Evolutionary conservation across 2,888 invertebrate genomes (phyloP).

Genomic region (Cephus pulcher): DNA sequence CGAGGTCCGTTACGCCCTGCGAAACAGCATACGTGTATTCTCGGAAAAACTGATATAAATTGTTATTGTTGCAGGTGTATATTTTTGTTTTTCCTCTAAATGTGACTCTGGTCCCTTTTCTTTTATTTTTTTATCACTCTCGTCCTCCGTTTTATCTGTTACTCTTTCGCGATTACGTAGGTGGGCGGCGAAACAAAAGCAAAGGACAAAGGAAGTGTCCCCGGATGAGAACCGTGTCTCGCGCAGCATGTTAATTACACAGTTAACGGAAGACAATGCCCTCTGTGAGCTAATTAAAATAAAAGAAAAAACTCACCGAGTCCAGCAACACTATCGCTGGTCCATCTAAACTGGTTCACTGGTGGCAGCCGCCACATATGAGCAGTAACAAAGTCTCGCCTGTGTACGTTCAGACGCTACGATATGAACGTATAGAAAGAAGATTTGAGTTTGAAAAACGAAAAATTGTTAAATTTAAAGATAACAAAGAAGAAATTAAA

Average conservation of each 20-base stretch:
- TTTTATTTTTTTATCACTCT: too few species aligned
- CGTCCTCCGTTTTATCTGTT: too few species aligned
- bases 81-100: too few species aligned
- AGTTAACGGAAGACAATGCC: constrained; percentile 24
- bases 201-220: constrained; percentile 21
- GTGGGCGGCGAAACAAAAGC: constrained; percentile 11
- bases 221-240: constrained; percentile 20
- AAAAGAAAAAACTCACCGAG: constrained; percentile 14
- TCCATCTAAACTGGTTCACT: constrained; percentile 22
- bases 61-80: too few species aligned
- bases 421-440: not conserved
- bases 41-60: too few species aligned
- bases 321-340: constrained; percentile 21
- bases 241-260: constrained; percentile 24
- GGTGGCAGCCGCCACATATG: constrained; percentile 5
- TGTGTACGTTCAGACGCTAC: accelerated
- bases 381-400: not conserved
- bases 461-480: too few species aligned
- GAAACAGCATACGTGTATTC: too few species aligned
- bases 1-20: too few species aligned
- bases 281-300: constrained; percentile 22
- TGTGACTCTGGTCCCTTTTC: too few species aligned
- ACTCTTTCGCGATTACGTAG: too few species aligned
- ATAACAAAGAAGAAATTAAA: too few species aligned
- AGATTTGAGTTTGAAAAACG: not conserved